These are phyloP conservation scores for Xiphorhynchus elegans DNA, from an alignment of 2,113 vertebrate species.

Conservation along the genomic window DNA sequence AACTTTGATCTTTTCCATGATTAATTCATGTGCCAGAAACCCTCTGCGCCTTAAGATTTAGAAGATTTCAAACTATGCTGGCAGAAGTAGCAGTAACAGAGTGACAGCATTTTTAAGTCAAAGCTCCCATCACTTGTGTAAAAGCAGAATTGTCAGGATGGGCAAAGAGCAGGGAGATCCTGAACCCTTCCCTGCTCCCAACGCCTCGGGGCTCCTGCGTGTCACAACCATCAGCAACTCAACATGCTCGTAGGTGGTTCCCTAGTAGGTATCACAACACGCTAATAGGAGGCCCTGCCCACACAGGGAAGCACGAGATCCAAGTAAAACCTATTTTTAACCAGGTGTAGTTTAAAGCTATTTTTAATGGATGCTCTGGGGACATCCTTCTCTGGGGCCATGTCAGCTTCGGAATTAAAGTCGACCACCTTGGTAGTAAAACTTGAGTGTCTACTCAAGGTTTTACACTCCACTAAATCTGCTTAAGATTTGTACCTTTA, in stretches of 20 bases:
- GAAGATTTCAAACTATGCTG: neutral
- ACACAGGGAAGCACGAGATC: neutral
- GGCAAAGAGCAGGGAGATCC: neutral
- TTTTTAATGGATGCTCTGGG: slow-evolving; percentile 1
- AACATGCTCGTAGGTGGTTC: neutral
- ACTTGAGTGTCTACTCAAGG: neutral
- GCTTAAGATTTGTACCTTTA: neutral
- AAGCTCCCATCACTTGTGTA: neutral
- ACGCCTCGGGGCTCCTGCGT: fast-evolving
- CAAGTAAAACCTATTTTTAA: slow-evolving; percentile 40
- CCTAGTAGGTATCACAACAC: neutral
- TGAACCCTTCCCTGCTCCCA: neutral
- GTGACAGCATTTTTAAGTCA: neutral
- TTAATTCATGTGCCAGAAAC: neutral
- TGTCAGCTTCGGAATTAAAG: neutral
- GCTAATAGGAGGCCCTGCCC: neutral
- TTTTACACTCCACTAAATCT: neutral
- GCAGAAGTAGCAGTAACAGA: neutral
- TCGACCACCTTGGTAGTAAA: neutral
- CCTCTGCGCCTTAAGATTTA: neutral
- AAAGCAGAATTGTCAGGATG: neutral
- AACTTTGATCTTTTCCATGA: slow-evolving; percentile 18
- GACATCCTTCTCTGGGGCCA: neutral
- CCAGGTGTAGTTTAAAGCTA: neutral
- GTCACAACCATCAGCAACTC: neutral